Percentiles rank a stretch among this genome's conserved stretches.
Conservation (phyloP, 2,888 invertebrate species). For the Drosophila austrosaltans region DNA sequence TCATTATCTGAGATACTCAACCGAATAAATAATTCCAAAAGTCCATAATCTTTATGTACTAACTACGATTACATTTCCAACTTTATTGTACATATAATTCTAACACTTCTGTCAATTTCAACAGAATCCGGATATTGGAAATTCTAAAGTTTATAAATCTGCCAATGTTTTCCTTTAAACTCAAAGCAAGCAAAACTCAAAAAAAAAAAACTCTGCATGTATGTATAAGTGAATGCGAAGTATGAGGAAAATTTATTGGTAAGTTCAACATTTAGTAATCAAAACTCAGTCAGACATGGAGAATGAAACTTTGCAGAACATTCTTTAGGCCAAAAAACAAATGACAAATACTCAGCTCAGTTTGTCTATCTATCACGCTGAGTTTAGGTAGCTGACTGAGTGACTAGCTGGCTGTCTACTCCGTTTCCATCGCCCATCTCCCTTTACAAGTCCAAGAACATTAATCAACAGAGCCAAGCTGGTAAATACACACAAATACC, state of each 20-base stretch:
- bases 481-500: constrained; percentile 46
- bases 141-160: too few species aligned
- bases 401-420: constrained; percentile 3
- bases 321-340: constrained; percentile 27
- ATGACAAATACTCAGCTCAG: constrained; percentile 4
- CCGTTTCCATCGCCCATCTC: constrained; percentile 22
- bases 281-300: constrained; percentile 18
- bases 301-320: constrained; percentile 8
- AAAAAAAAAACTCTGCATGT: background rate
- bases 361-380: constrained; percentile 48
- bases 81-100: too few species aligned
- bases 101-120: too few species aligned
- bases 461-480: constrained; percentile 68
- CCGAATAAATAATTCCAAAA: too few species aligned
- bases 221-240: background rate
- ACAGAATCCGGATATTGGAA: too few species aligned
- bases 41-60: too few species aligned
- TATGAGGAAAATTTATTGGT: background rate
- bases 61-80: too few species aligned
- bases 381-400: constrained; percentile 23
- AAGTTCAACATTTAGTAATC: constrained; percentile 15
- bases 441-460: constrained; percentile 45
- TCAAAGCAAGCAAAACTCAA: too few species aligned
- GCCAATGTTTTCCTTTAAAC: too few species aligned
- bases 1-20: too few species aligned